Base-by-base conservation (phyloP, 2,797 vertebrate species). In the Zalophus californianus region DNA sequence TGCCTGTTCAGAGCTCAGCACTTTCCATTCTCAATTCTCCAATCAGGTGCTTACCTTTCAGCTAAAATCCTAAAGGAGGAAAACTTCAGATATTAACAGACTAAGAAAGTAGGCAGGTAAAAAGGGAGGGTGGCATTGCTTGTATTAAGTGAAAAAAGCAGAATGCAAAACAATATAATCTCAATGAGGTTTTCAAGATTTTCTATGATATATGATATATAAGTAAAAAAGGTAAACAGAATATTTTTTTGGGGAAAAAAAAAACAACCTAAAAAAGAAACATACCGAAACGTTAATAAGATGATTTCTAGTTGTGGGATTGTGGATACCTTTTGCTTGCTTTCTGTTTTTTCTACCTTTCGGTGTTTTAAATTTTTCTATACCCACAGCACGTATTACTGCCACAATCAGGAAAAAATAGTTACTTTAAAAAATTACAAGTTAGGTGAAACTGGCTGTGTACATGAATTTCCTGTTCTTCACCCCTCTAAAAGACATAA, bases 391-490 rank as follows among this genome's bases (percentile, higher is more conserved):
- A 86, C 14, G 2, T 35, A 84, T 50, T 83, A 86, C 41, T 86
- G 86, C 90, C 7, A 78, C 41, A 90, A 60, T 90, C 2, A 66
- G 15, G 18, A 41, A 60, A 72, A 86, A 90, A 72, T 9, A 5
- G 6, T 60, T 80, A 91, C 18, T 96, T 95, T 0, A 78, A 52
- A 77, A 92, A 95, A 93, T 70, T 84, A 88, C 50, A 96, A 38
- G 58, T 87, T 87, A 97, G 52, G 13, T 86, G 41, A 91, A 91
- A 96, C 41, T 54, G 75, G 27, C 83, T 86, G 16, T 84, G 44
- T 58, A 56, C 52, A 83, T 68, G 89, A 92, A 97, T 89, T 91
- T 93, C 48, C 50, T 94, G 70, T 84, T 83, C n/a, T 96, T 78
- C 73, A 86, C 18, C 58, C 48, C 5, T 88, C 10, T 50, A 86